Percentiles rank a stretch among this genome's conserved stretches.
phyloP scores from a whole-genome alignment of 1,140 invertebrate species.

The Microplitis mediator region DNA sequence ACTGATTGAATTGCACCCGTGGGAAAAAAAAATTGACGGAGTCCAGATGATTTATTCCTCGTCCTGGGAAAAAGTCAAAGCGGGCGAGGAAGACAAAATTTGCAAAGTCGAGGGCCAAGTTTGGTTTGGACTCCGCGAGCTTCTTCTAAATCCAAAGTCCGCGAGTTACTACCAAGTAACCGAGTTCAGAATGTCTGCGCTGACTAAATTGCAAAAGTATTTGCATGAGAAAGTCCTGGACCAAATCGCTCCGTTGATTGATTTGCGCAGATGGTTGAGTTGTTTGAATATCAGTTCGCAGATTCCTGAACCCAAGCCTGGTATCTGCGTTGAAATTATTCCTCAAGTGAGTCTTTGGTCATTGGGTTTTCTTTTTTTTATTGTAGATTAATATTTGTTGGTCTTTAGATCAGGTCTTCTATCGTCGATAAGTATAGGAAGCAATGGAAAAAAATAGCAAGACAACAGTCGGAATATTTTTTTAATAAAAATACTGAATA shows the following conservation, averaged over 20 bases:
- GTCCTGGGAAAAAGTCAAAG: constrained; percentile 67
- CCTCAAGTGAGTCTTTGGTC: constrained; percentile 52
- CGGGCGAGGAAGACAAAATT: constrained; percentile 64
- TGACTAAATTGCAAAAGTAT: constrained; percentile 68
- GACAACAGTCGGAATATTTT: constrained; percentile 62
- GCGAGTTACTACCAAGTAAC: constrained; percentile 73
- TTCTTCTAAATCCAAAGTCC: constrained; percentile 69
- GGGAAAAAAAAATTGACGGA: constrained; percentile 65
- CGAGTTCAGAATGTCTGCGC: constrained; percentile 67
- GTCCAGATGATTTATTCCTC: constrained; percentile 59
- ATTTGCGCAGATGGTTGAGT: constrained; percentile 74
- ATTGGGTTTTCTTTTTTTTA: neutral
- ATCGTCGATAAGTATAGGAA: constrained; percentile 59
- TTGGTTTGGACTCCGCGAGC: constrained; percentile 74
- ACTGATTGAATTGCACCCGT: constrained; percentile 71
- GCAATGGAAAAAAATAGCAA: constrained; percentile 67
- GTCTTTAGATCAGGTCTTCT: constrained; percentile 58
- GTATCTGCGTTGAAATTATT: constrained; percentile 66
- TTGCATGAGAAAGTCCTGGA: constrained; percentile 72
- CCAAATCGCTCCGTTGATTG: constrained; percentile 75
- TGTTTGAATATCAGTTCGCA: constrained; percentile 56
- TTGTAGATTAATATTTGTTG: constrained; percentile 5
- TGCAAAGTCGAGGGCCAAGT: constrained; percentile 72
- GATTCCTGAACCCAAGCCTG: constrained; percentile 42
- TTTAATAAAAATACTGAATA: constrained; percentile 61